A percentile compares a stretch with the other conserved stretches of the same genome.
Evolutionary conservation across 2,888 invertebrate species (phyloP).

Genomic region (Lasioglossum oenotherae): DNA sequence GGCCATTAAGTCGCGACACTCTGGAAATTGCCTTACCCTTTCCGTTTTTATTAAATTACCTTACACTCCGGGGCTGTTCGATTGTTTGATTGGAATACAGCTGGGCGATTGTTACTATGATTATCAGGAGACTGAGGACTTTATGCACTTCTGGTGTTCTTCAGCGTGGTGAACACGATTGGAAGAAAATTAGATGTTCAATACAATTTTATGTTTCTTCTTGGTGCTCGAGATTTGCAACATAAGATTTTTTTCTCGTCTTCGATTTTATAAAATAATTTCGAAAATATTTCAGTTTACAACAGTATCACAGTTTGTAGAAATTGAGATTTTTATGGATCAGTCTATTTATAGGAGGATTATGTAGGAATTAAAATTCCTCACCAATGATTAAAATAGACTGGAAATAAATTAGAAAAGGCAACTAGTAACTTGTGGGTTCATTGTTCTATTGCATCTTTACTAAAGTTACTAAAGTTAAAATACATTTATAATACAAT

Average conservation of each 20-base stretch:
- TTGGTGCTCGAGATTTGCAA: neutral
- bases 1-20: slow-evolving; percentile 38
- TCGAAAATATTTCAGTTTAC: neutral
- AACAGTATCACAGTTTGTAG: neutral
- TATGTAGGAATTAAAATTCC: no score
- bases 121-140: neutral
- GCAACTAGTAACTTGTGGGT: neutral
- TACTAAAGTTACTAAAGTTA: neutral
- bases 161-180: neutral
- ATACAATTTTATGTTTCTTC: neutral
- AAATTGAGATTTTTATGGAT: neutral
- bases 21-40: neutral
- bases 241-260: neutral
- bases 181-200: neutral
- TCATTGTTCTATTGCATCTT: neutral
- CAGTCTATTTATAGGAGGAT: neutral
- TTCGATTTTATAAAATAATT: neutral
- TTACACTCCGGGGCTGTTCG: neutral
- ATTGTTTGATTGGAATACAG: neutral
- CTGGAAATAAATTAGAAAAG: neutral
- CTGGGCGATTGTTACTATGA: neutral
- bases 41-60: neutral
- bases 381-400: neutral
- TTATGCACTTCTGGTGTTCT: neutral
- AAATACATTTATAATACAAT: neutral